phyloP scores from a whole-genome alignment of 2,113 vertebrate genomes.

The Muscicapa adusta region DNA sequence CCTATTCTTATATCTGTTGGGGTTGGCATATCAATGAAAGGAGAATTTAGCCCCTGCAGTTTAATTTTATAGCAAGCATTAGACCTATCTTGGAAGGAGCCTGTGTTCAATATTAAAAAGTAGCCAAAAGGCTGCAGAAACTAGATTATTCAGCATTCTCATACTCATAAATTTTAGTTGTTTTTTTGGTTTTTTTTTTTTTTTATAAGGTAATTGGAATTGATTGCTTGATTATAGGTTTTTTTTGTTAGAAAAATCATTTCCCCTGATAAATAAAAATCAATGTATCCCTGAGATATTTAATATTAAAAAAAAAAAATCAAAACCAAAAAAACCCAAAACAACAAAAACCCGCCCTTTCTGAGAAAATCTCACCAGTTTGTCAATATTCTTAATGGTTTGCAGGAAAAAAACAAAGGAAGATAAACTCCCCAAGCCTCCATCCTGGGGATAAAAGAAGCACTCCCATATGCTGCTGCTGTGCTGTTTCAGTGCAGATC shows the following conservation, averaged over 20 bases:
- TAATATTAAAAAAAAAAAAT: not conserved
- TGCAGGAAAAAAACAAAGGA: not conserved
- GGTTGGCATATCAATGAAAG: not conserved
- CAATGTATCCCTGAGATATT: not conserved
- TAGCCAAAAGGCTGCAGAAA: not conserved
- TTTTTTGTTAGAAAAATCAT: not conserved
- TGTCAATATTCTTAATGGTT: not conserved
- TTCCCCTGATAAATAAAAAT: not conserved
- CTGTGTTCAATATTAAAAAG: not conserved
- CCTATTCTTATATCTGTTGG: not conserved
- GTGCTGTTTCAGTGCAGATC: constrained; percentile 11
- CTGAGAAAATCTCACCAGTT: not conserved
- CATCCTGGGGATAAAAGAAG: not conserved
- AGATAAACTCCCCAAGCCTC: not conserved
- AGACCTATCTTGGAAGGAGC: not conserved
- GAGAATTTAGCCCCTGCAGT: not conserved
- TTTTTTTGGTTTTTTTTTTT: not conserved
- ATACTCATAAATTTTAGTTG: not conserved
- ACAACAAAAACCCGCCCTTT: not conserved
- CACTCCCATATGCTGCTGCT: not conserved
- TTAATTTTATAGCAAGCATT: not conserved
- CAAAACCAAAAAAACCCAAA: no score
- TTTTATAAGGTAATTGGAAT: not conserved
- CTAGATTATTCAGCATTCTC: not conserved
- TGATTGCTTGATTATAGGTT: not conserved